These are phyloP conservation scores for Salpingus planirostris DNA, from an alignment of 2,888 invertebrate genomes.

Conservation along the genomic window DNA sequence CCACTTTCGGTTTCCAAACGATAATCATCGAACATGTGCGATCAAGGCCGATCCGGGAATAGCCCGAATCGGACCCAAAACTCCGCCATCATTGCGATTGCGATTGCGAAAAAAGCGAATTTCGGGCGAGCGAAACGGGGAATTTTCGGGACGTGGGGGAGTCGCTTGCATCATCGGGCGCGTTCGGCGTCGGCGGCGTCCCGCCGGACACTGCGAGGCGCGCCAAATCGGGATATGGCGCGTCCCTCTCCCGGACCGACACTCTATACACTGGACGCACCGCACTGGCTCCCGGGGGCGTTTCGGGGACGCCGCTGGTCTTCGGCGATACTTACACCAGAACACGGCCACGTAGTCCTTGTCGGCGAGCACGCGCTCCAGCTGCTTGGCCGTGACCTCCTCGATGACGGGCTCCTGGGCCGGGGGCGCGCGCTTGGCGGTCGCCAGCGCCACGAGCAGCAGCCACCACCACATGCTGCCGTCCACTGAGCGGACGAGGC, in stretches of 20 bases:
- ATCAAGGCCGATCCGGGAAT: no score
- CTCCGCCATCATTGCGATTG: no score
- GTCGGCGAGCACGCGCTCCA: conserved; percentile 80
- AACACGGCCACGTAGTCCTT: conserved; percentile 93
- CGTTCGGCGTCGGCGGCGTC: conserved; percentile 8
- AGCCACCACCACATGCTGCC: conserved; percentile 45
- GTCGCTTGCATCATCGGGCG: conserved; percentile 8
- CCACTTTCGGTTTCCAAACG: no score
- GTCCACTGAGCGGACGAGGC: conserved; percentile 33
- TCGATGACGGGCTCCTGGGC: conserved; percentile 68
- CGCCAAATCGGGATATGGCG: conserved; percentile 40
- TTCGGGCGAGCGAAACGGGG: no score
- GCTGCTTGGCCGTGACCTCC: conserved; percentile 87
- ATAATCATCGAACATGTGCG: no score
- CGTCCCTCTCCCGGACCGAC: conserved; percentile 25
- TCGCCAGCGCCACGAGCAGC: conserved; percentile 48
- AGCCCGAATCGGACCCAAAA: no score
- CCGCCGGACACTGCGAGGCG: conserved; percentile 22
- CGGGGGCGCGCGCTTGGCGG: conserved; percentile 38
- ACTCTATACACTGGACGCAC: conserved; percentile 22
- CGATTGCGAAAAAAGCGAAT: no score
- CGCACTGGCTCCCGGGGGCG: neutral
- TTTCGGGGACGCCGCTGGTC: neutral
- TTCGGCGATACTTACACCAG: conserved; percentile 75
- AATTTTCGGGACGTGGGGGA: no score